Conservation (phyloP, 2,113 vertebrate species). For the Calonectris borealis region DNA sequence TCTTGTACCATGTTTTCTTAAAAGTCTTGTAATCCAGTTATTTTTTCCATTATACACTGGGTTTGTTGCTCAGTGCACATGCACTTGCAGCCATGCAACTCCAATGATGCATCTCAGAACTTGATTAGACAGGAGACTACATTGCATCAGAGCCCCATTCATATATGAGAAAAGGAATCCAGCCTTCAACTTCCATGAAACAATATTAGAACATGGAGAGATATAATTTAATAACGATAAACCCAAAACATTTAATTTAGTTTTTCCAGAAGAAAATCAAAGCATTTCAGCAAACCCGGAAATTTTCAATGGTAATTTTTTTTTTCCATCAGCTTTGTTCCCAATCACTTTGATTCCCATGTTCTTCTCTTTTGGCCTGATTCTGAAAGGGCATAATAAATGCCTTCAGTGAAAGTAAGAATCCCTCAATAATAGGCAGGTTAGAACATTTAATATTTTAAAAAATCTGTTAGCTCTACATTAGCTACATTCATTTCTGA, state of each 20-base stretch:
- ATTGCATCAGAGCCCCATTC: neutral
- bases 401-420: neutral
- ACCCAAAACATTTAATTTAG: neutral
- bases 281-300: neutral
- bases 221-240: neutral
- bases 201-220: neutral
- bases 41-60: neutral
- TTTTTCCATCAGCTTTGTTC: neutral
- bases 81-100: neutral
- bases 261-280: neutral
- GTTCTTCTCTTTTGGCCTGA: neutral
- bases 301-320: neutral
- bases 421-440: neutral
- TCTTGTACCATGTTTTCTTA: neutral
- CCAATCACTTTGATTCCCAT: neutral
- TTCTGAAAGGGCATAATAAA: neutral
- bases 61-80: neutral
- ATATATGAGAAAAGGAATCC: neutral
- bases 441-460: neutral
- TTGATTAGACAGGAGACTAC: neutral
- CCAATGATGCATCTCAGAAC: neutral
- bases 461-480: neutral
- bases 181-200: neutral
- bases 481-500: conserved; percentile 31
- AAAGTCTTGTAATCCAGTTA: neutral